Evolutionary conservation across 2,797 vertebrate genomes (phyloP).

Genomic region (Myiotriccus ornatus): DNA sequence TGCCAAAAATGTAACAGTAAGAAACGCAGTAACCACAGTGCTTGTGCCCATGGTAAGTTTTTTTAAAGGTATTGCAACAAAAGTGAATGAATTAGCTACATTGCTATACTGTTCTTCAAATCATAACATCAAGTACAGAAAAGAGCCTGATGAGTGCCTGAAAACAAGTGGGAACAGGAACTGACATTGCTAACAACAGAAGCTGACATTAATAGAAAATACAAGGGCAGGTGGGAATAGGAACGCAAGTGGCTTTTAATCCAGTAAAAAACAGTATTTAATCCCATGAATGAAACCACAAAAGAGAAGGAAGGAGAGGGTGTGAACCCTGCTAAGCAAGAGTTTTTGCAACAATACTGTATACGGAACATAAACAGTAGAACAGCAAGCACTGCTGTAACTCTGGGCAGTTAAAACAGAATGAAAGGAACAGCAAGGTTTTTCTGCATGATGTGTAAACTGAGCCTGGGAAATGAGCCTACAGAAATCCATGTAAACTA

Average conservation of each 20-base stretch:
- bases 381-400: neutral
- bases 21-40: neutral
- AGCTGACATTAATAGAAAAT: neutral
- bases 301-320: neutral
- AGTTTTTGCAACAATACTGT: neutral
- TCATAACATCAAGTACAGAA: neutral
- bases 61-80: neutral
- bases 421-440: neutral
- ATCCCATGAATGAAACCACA: neutral
- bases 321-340: neutral
- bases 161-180: neutral
- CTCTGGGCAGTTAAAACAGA: neutral
- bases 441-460: neutral
- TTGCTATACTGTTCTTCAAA: neutral
- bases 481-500: neutral
- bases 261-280: neutral
- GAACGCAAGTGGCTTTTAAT: neutral
- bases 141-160: neutral
- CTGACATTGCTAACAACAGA: neutral
- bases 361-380: neutral
- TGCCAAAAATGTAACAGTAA: neutral
- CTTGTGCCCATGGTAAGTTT: rapidly evolving
- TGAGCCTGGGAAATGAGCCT: neutral
- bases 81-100: neutral
- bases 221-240: neutral